These are phyloP conservation scores for Silurus aristotelis DNA, from an alignment of 2,797 vertebrate species.

Conservation along the genomic window DNA sequence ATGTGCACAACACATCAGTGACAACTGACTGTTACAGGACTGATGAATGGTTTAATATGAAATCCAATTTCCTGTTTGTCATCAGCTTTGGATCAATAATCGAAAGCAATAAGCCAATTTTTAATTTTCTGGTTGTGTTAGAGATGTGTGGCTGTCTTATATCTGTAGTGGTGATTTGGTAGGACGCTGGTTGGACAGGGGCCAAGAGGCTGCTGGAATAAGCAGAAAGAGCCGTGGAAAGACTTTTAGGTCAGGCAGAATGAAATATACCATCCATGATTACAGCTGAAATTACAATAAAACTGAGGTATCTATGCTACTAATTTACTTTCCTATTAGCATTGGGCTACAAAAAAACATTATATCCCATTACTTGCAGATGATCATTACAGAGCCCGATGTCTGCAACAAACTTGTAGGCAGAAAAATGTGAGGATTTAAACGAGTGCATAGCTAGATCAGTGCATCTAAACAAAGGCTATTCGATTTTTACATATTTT, in stretches of 20 bases:
- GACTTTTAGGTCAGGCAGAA: background rate
- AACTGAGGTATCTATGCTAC: slow-evolving; percentile 31
- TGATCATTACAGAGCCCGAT: background rate
- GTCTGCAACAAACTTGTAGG: background rate
- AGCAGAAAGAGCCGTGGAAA: background rate
- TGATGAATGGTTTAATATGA: background rate
- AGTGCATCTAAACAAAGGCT: background rate
- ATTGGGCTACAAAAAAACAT: background rate
- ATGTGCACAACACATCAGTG: no score
- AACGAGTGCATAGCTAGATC: background rate
- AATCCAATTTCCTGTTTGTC: background rate
- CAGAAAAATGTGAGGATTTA: background rate
- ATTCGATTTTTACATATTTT: background rate
- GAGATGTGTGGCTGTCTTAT: slow-evolving; percentile 20
- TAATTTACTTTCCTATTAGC: background rate
- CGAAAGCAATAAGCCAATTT: background rate
- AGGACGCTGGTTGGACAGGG: slow-evolving; percentile 20
- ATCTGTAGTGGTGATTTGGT: slow-evolving; percentile 35
- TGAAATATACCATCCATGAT: slow-evolving; percentile 48
- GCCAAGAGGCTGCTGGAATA: slow-evolving; percentile 19
- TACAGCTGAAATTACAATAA: slow-evolving; percentile 45
- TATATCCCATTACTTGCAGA: background rate
- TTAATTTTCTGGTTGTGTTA: slow-evolving; percentile 9
- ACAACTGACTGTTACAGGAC: background rate
- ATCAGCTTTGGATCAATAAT: slow-evolving; percentile 14